Evolutionary conservation across 2,113 vertebrate species (phyloP), one percentile per base, ranked within the genome.

Genomic region (Petrocephalus microphthalmus): DNA sequence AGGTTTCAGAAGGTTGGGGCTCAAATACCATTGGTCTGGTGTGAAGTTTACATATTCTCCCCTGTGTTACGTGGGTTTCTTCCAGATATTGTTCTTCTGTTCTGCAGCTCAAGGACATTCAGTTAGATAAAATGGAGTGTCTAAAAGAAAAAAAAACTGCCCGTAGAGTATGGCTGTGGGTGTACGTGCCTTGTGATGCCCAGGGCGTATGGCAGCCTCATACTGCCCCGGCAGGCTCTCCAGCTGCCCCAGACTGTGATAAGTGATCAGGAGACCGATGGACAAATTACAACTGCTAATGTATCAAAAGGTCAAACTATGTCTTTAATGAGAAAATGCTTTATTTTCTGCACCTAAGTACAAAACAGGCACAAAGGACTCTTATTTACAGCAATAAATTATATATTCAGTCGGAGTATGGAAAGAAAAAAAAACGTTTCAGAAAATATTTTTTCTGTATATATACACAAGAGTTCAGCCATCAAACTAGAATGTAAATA

Each of bases 341-440:
- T 98, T 97, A 97, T 98, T 97, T 96, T 96, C 96, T 96, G 96
- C 97, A 97, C 93, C 96, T 78, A 78, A 78, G 71, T 78, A 78
- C 71, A 97, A 96, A 97, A 94, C 94, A 93, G 93, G 95, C 95
- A 96, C 94, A 93, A 96, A 95, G 94, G 95, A 92, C 93, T 89
- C 89, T 93, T 94, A 96, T 95, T 94, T 93, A 95, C 93, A 94
- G 95, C 95, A 95, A 97, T 97, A 98, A 98, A 97, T 97, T 96
- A 97, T 95, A 93, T 88, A 91, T 92, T 91, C 87, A 92, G 92
- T 92, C 92, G 92, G 91, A 93, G 92, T 91, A 93, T 91, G 92
- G 92, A 93, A 90, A 91, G 42, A 42, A 87, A 29, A 29, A 49
- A 93, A 91, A 88, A 49, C n/a, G 52, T 53, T 85, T 53, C 7